A percentile compares a stretch with the other conserved stretches of the same genome.
These are phyloP conservation scores for Chaetodon trifascialis DNA, from an alignment of 2,113 vertebrate species.

Conservation along the genomic window DNA sequence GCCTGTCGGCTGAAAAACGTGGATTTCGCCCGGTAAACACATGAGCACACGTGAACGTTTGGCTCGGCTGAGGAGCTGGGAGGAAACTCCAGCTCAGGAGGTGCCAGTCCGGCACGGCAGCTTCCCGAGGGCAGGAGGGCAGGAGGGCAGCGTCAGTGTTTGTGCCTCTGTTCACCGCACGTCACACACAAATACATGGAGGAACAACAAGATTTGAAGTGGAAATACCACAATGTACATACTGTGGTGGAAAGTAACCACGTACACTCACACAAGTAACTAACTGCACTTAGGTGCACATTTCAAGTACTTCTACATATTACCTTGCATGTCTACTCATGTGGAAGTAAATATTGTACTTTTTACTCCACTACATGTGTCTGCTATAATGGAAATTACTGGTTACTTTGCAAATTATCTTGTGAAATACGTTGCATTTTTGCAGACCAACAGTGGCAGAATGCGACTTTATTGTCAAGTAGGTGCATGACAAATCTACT, in stretches of 20 bases:
- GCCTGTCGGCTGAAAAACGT: slow-evolving; percentile 48
- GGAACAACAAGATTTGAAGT: not conserved
- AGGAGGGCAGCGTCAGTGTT: not conserved
- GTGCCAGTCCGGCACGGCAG: not conserved
- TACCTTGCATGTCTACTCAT: not conserved
- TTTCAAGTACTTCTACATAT: too few relatives aligned
- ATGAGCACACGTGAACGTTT: slow-evolving; percentile 62
- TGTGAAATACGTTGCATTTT: not conserved
- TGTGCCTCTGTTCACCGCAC: too few relatives aligned
- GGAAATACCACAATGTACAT: not conserved
- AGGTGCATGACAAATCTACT: too few relatives aligned
- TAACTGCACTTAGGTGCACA: not conserved
- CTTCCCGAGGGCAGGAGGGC: not conserved
- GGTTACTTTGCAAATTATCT: not conserved
- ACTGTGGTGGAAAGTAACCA: too few relatives aligned
- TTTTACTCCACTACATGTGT: not conserved
- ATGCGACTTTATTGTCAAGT: too few relatives aligned
- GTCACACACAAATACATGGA: too few relatives aligned
- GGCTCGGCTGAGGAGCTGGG: not conserved
- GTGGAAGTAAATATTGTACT: not conserved
- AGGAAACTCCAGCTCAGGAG: slow-evolving; percentile 55
- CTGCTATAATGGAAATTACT: not conserved
- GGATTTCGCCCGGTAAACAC: slow-evolving; percentile 64
- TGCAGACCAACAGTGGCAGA: not conserved
- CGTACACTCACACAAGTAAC: not conserved